Percentiles rank a stretch among this genome's conserved stretches.
phyloP scores from a whole-genome alignment of 2,113 vertebrate species.

The Paratilapia polleni region DNA sequence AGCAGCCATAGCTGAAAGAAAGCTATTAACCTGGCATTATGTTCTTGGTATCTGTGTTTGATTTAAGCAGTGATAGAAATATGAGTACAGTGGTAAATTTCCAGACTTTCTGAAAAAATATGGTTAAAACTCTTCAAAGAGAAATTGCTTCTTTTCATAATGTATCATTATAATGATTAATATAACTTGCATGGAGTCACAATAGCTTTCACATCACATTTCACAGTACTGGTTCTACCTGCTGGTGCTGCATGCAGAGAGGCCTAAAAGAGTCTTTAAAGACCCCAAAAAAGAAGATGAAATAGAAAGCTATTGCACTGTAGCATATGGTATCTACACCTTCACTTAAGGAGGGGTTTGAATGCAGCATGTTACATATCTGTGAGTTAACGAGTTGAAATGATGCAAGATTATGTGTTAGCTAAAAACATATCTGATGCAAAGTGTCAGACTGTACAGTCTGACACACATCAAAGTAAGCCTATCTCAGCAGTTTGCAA shows the following conservation, averaged over 20 bases:
- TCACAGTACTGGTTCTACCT: constrained; percentile 60
- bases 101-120: constrained; percentile 13
- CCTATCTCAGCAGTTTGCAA: constrained; percentile 1
- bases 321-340: constrained; percentile 5
- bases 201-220: constrained; percentile 69
- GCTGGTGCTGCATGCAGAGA: constrained; percentile 23
- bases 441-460: not conserved
- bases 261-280: constrained; percentile 28
- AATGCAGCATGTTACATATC: not conserved
- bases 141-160: constrained; percentile 41
- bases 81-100: not conserved
- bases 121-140: constrained; percentile 44
- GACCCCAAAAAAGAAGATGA: constrained; percentile 10
- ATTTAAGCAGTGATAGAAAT: constrained; percentile 10
- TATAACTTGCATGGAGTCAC: constrained; percentile 58
- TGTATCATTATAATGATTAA: constrained; percentile 66
- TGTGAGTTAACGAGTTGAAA: constrained; percentile 1
- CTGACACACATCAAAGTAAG: not conserved
- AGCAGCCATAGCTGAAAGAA: constrained; percentile 1
- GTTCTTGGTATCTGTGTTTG: not conserved
- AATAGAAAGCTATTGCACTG: constrained; percentile 31
- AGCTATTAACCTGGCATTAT: constrained; percentile 41
- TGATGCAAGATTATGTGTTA: constrained; percentile 3
- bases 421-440: not conserved
- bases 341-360: not conserved